Evolutionary conservation across 2,888 invertebrate genomes (phyloP), one percentile per base, ranked within the genome.

Genomic region (Lamellibrachia columna): DNA sequence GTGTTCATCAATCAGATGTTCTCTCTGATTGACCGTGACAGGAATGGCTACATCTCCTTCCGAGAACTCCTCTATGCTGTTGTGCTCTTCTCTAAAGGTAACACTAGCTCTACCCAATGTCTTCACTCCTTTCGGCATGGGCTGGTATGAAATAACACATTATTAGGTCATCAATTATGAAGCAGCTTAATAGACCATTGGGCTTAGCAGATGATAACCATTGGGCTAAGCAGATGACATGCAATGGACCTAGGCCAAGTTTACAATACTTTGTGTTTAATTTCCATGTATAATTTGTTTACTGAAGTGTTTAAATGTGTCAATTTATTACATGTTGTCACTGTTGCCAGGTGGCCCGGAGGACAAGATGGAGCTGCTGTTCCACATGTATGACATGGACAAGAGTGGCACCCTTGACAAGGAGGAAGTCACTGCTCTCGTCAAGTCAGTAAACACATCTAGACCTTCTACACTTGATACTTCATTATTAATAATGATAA

Each of bases 1-100:
- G 97, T 97, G 94, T 97, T 97, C 95, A 97, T 97, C 22, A 96
- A 96, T 93, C 96, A 97, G 95, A 97, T 97, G 97, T 97, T 97
- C 95, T 94, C 96, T 8, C 95, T 97, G 75, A 97, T 97, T 52
- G 97, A 97, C 95, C 97, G 97, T 92, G 97, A 97, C 94, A 96
- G 97, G 94, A 97, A 97, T 95, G 97, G 97, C 4, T 97, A 97
- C 95, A 97, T 97, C 93, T 97, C 97, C 0, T 97, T 97, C 95
- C 96, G 97, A 92, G 97, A 97, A 95, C 97, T 97, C 95, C 96
- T 97, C 28, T 97, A 97, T 95, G 97, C 97, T 94, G 96, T 97
- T 90, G 97, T 97, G 1, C 97, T 97, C 94, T 97, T 97, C 95
- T 97, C 97, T 0, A 97, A 97, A 95, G 97, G 97, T 97, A 94